Conservation (phyloP, 2,888 invertebrate genomes). For the Leptinotarsa haldemani region DNA sequence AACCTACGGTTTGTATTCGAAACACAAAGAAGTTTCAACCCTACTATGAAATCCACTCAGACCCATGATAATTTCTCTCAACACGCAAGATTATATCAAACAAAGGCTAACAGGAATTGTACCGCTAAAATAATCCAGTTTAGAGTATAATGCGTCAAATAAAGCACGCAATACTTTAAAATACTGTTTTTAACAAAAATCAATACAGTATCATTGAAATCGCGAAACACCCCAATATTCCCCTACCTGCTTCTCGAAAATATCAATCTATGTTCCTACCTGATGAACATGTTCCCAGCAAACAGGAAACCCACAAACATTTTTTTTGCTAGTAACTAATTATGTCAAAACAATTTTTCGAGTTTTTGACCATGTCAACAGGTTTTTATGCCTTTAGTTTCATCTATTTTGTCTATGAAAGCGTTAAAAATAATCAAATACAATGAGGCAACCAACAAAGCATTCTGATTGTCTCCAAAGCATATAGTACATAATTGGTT, state of each 20-base stretch:
- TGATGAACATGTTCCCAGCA: too few species aligned
- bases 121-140: conserved; percentile 17
- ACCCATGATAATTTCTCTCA: conserved; percentile 18
- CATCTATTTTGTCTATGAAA: too few species aligned
- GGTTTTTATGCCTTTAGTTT: too few species aligned
- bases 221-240: not conserved
- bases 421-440: too few species aligned
- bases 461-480: too few species aligned
- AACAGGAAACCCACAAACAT: too few species aligned
- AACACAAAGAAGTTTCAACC: conserved; percentile 10
- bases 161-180: conserved; percentile 21
- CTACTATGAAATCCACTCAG: conserved; percentile 3
- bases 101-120: conserved; percentile 16
- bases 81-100: conserved; percentile 24
- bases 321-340: too few species aligned
- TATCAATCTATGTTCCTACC: too few species aligned
- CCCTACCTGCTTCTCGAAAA: not conserved
- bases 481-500: too few species aligned
- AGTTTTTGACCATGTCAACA: too few species aligned
- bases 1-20: not conserved
- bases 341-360: too few species aligned
- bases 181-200: conserved; percentile 12
- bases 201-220: not conserved
- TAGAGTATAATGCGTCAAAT: conserved; percentile 19
- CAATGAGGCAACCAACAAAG: too few species aligned